These are phyloP conservation scores for Bothrops jararaca DNA, from an alignment of 2,113 vertebrate species.

Conservation along the genomic window DNA sequence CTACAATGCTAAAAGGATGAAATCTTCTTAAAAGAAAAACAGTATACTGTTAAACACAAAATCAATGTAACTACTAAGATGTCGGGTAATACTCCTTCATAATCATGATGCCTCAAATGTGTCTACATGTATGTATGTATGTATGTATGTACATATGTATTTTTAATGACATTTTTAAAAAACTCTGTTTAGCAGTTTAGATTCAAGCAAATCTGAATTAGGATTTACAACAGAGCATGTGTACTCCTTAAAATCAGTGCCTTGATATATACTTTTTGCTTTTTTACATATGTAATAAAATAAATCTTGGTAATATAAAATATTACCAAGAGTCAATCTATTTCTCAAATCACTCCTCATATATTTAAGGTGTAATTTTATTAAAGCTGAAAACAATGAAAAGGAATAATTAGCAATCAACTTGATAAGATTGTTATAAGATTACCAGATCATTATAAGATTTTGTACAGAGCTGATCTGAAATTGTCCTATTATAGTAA, in stretches of 20 bases:
- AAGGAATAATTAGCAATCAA: not conserved
- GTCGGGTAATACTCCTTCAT: not conserved
- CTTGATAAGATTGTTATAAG: not conserved
- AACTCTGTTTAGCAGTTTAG: not conserved
- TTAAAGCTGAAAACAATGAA: slow-evolving; percentile 12
- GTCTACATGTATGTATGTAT: not conserved
- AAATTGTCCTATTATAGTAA: not conserved
- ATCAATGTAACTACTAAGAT: not conserved
- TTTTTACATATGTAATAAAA: not conserved
- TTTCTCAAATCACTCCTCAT: not conserved
- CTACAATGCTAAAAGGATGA: not conserved
- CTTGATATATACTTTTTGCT: not conserved
- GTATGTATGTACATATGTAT: not conserved
- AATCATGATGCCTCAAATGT: not conserved
- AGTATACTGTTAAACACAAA: not conserved
- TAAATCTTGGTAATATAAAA: not conserved
- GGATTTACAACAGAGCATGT: not conserved
- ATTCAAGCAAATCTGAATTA: not conserved
- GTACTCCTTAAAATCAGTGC: not conserved
- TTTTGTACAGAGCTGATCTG: not conserved
- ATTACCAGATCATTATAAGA: not conserved
- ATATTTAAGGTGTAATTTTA: not conserved
- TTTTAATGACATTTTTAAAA: not conserved
- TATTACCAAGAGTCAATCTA: not conserved
- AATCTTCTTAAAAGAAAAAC: not conserved